Evolutionary conservation across 2,888 invertebrate species (phyloP), one percentile per base, ranked within the genome.

Genomic region (Ophion obscuratus): DNA sequence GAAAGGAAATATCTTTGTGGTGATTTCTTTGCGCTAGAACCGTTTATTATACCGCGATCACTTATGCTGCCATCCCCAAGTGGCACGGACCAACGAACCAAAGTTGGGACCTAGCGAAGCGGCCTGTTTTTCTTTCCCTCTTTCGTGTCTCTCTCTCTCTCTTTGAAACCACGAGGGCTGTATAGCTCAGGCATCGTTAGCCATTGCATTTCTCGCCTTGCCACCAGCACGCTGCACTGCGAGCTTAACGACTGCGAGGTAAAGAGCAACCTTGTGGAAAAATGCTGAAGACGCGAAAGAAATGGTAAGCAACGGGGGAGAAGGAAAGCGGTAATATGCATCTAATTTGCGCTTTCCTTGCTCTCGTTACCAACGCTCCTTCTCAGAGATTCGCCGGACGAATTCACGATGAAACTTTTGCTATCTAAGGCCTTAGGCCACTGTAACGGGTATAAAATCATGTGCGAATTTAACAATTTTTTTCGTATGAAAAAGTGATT

Each of bases 111-210:
- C 40, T 44, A 71, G 59, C 64, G n/a, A 71, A 40, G 20, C 14
- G 14, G 0, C 14, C 9, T 44, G 36, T 68, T 68, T 70, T 66
- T 78, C 31, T 62, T 74, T 24, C 9, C 9, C 11, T 80, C 62
- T 64, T 70, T 80, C 44, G 53, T 53, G 14, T 82, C 77, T 67
- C 57, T 40, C 36, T 82, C 77, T 67, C 57, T 40, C 36, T 57
- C 64, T 85, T 80, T 68, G 61, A 57, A 78, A 78, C 67, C 67
- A 81, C 73, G 59, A 27, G 31, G 64, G 59, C n/a, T 31, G 81
- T 73, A 80, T 66, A 83, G 62, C 80, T 86, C 78, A 80, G 86
- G 76, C 80, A 76, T 87, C 86, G 84, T 87, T 86, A 87, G 76
- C 83, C 81, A 75, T 74, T 77, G 81, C 85, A 85, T 84, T 79